Percentiles rank a stretch among this genome's conserved stretches.
These are phyloP conservation scores for Bactericera cockerelli DNA, from an alignment of 1,140 invertebrate genomes.

Conservation along the genomic window DNA sequence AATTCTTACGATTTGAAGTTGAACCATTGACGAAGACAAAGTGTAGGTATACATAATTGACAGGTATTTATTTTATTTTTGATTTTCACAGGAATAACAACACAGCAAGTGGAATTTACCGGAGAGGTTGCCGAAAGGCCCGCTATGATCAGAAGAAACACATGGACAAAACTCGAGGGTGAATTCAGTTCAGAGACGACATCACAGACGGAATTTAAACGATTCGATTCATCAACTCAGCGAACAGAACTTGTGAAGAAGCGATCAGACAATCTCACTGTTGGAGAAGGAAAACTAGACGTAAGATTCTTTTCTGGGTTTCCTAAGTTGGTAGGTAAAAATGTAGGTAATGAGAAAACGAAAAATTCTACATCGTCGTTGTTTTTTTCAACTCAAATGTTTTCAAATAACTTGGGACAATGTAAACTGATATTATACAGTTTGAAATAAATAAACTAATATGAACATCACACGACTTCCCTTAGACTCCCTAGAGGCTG, in stretches of 20 bases:
- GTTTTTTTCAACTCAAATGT: too few species aligned
- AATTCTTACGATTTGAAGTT: too few species aligned
- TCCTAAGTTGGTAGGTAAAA: background rate
- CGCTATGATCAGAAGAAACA: slow-evolving; percentile 55
- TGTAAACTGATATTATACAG: too few species aligned
- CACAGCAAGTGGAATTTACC: slow-evolving; percentile 45
- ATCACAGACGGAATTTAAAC: slow-evolving; percentile 39
- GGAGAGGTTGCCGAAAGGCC: slow-evolving; percentile 44
- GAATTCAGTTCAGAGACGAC: slow-evolving; percentile 51
- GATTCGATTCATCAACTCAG: slow-evolving; percentile 42
- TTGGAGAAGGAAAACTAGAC: slow-evolving; percentile 39
- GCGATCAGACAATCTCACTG: slow-evolving; percentile 43
- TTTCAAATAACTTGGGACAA: too few species aligned
- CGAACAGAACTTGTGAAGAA: slow-evolving; percentile 38
- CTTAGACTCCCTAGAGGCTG: too few species aligned
- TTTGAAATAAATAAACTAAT: too few species aligned
- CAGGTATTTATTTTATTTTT: too few species aligned
- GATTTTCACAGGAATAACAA: slow-evolving; percentile 40
- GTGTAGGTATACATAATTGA: too few species aligned
- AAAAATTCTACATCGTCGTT: too few species aligned
- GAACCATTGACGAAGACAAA: too few species aligned
- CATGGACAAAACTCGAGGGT: slow-evolving; percentile 61
- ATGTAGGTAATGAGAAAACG: slow-evolving; percentile 3
- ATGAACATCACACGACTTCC: too few species aligned
- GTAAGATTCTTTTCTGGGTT: slow-evolving; percentile 24